A percentile compares a stretch with the other conserved stretches of the same genome.
These are phyloP conservation scores for Crypturellus tataupa DNA, from an alignment of 2,797 vertebrate species.

Conservation along the genomic window DNA sequence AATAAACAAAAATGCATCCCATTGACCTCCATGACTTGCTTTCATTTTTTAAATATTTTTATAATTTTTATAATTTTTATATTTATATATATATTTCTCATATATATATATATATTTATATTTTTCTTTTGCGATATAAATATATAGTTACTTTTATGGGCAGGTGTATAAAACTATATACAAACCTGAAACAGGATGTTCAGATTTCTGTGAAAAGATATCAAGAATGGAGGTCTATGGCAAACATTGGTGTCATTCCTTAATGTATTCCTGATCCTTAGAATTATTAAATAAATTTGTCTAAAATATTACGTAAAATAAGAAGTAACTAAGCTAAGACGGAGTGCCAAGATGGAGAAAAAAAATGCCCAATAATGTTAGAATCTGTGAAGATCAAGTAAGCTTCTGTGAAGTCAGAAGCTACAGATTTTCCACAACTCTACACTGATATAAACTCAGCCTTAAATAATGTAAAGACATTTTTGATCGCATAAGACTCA, in stretches of 20 bases:
- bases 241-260: background rate
- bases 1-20: background rate
- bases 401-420: background rate
- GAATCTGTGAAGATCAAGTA: background rate
- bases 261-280: background rate
- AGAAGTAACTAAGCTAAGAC: background rate
- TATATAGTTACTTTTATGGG: background rate
- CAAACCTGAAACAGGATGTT: background rate
- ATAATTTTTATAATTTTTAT: too few species aligned
- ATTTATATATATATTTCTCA: too few species aligned
- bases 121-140: background rate
- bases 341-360: background rate
- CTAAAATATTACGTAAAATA: background rate
- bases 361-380: background rate
- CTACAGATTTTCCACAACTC: background rate
- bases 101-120: too few species aligned
- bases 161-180: background rate
- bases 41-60: background rate
- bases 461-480: background rate
- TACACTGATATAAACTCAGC: background rate
- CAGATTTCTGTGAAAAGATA: background rate
- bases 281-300: background rate
- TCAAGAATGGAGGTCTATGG: background rate
- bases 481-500: background rate
- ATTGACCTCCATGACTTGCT: background rate